Conservation (phyloP, 1,140 invertebrate genomes). For the Drosophila truncata region DNA sequence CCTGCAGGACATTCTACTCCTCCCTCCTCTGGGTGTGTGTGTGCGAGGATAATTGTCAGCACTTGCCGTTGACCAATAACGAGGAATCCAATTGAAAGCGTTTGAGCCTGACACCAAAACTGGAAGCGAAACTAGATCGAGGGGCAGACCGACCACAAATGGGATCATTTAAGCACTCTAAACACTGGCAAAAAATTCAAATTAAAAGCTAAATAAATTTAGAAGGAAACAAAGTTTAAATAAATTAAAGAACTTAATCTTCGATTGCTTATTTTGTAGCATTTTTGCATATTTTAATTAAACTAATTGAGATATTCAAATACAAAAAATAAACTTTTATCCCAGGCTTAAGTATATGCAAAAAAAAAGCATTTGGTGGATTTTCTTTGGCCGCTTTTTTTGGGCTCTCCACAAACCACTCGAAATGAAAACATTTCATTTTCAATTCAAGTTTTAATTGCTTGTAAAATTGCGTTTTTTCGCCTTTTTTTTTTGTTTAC, state of each 20-base stretch:
- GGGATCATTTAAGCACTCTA: constrained; percentile 7
- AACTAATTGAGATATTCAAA: not conserved
- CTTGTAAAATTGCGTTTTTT: constrained; percentile 70
- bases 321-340: not conserved
- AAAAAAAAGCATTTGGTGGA: not conserved
- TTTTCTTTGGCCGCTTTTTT: not conserved
- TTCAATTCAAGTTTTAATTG: constrained; percentile 79
- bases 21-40: not conserved
- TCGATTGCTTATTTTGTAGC: not conserved
- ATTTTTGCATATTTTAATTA: constrained; percentile 1
- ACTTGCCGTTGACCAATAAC: constrained; percentile 57
- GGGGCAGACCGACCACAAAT: constrained; percentile 33
- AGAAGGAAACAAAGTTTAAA: not conserved
- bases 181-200: not conserved
- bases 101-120: constrained; percentile 32
- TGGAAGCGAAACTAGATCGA: constrained; percentile 10
- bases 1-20: constrained; percentile 7
- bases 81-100: constrained; percentile 61
- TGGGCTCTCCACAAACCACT: not conserved
- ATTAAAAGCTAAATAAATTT: not conserved
- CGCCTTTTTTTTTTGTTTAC: constrained; percentile 10
- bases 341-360: constrained; percentile 8
- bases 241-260: not conserved
- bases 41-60: constrained; percentile 55
- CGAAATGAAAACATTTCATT: constrained; percentile 60